Conservation (phyloP, 2,797 vertebrate genomes). For the Sebastes iracundus region DNA sequence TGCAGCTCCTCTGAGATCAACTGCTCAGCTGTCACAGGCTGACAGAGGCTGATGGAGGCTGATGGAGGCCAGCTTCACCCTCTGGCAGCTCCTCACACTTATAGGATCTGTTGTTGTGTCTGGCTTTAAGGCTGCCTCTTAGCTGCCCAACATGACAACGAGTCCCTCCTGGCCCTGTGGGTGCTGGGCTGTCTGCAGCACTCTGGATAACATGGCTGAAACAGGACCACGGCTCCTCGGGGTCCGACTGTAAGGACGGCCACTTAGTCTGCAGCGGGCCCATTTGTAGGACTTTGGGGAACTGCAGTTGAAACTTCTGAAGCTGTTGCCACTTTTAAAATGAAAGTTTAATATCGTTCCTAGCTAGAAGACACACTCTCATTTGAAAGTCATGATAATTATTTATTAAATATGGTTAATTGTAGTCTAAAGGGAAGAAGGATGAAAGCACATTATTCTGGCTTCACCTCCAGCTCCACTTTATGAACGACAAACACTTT, state of each 20-base stretch:
- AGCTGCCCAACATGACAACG: conserved; percentile 53
- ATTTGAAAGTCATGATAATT: conserved; percentile 36
- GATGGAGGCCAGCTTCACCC: conserved; percentile 43
- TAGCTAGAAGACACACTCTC: conserved; percentile 16
- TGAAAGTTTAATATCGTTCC: conserved; percentile 24
- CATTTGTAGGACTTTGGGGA: conserved; percentile 16
- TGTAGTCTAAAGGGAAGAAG: conserved; percentile 10
- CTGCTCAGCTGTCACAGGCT: conserved; percentile 30
- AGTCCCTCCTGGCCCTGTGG: conserved; percentile 27
- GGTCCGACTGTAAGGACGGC: conserved; percentile 39
- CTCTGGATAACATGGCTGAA: conserved; percentile 52
- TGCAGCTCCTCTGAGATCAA: conserved; percentile 21
- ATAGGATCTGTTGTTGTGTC: conserved; percentile 5
- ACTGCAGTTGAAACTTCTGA: conserved; percentile 23
- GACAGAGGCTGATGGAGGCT: no score
- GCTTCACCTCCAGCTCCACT: conserved; percentile 31
- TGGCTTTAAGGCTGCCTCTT: conserved; percentile 38
- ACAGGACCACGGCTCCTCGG: conserved; percentile 14
- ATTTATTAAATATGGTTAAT: conserved; percentile 52
- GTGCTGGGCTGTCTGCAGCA: conserved; percentile 45
- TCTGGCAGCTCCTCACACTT: conserved; percentile 47
- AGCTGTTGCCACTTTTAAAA: conserved; percentile 26
- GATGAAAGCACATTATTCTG: conserved; percentile 31
- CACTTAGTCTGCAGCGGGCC: conserved; percentile 30
- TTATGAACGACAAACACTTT: conserved; percentile 26